Evolutionary conservation across 2,888 invertebrate species (phyloP).

Genomic region (Xylota sylvarum): DNA sequence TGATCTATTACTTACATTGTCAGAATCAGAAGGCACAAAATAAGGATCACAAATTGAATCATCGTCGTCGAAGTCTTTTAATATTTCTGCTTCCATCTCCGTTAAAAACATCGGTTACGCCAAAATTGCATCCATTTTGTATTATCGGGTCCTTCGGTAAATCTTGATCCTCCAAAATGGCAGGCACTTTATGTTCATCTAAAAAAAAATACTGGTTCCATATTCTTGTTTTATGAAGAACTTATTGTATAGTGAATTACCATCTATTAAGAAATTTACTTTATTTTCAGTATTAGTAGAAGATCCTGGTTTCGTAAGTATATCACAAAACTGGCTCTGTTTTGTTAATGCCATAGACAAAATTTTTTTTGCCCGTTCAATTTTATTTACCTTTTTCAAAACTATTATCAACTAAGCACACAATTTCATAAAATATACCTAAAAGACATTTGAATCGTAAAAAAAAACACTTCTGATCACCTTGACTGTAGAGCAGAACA

Average conservation of each 20-base stretch:
- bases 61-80: neutral
- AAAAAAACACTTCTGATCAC: too few relatives aligned
- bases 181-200: neutral
- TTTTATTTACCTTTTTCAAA: neutral
- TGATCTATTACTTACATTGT: constrained; percentile 15
- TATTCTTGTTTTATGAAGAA: constrained; percentile 3
- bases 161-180: neutral
- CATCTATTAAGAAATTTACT: neutral
- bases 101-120: constrained; percentile 3
- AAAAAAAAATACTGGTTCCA: constrained; percentile 1
- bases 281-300: neutral
- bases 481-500: too few relatives aligned
- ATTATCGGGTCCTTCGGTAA: neutral
- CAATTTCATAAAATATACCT: neutral
- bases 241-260: too few relatives aligned
- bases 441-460: neutral
- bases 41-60: constrained; percentile 13
- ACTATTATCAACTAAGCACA: neutral
- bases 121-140: neutral
- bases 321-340: neutral
- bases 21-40: constrained; percentile 7
- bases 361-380: constrained; percentile 1
- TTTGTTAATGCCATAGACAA: constrained; percentile 9
- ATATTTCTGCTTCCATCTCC: neutral
- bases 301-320: neutral